A percentile compares a stretch with the other conserved stretches of the same genome.
Evolutionary conservation across 1,140 invertebrate species (phyloP).

Genomic region (Xylocopa sonorina): DNA sequence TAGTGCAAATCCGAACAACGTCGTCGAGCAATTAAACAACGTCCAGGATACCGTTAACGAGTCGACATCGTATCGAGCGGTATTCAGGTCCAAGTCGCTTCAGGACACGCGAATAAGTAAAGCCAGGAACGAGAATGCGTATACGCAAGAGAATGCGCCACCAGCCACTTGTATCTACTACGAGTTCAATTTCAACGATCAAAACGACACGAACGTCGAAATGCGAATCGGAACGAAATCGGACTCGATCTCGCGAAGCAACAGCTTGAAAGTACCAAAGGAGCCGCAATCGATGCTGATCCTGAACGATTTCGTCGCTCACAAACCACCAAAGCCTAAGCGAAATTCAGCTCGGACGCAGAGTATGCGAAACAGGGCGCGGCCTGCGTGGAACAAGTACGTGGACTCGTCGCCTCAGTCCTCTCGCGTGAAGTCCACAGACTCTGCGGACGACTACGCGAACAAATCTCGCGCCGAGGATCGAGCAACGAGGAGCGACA

Average conservation of each 20-base stretch:
- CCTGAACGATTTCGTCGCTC: constrained; percentile 78
- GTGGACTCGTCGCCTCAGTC: constrained; percentile 56
- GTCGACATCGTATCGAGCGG: constrained; percentile 55
- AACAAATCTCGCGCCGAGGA: neutral
- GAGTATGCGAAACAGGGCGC: constrained; percentile 74
- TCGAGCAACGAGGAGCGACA: neutral
- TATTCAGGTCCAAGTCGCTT: constrained; percentile 81
- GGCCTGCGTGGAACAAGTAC: constrained; percentile 75
- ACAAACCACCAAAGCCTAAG: constrained; percentile 82
- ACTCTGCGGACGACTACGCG: constrained; percentile 13
- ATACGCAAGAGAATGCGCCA: constrained; percentile 60
- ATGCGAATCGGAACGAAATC: constrained; percentile 47
- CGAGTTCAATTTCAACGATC: constrained; percentile 71
- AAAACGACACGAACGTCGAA: constrained; percentile 48
- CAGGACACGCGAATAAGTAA: constrained; percentile 78
- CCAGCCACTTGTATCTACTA: constrained; percentile 70
- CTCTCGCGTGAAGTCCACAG: constrained; percentile 35
- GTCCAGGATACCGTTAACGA: constrained; percentile 16
- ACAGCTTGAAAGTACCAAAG: constrained; percentile 62
- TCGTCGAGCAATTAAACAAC: constrained; percentile 34
- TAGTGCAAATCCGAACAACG: constrained; percentile 68
- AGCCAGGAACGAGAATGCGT: constrained; percentile 48
- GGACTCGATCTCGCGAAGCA: constrained; percentile 60
- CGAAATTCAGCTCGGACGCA: constrained; percentile 74
- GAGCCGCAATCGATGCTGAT: constrained; percentile 76